A percentile compares a stretch with the other conserved stretches of the same genome.
These are phyloP conservation scores for Tetragonisca angustula DNA, from an alignment of 2,888 invertebrate genomes.

Conservation along the genomic window DNA sequence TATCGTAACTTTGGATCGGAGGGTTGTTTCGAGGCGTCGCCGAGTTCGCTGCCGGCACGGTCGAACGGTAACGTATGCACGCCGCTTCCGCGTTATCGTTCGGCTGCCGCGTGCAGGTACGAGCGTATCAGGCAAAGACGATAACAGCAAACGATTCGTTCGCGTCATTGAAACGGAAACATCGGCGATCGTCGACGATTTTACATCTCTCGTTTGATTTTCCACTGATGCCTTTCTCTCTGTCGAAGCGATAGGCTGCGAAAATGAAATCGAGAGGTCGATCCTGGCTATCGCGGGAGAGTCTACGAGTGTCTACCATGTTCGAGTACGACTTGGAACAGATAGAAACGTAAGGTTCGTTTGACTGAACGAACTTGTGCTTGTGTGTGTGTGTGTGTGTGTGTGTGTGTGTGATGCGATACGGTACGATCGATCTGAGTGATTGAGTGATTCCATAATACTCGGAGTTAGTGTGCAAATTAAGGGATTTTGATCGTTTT, in stretches of 20 bases:
- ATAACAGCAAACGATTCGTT: conserved; percentile 20
- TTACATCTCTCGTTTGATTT: background rate
- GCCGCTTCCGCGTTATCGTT: conserved; percentile 54
- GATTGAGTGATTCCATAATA: too few relatives aligned
- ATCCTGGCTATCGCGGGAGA: too few relatives aligned
- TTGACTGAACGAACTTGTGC: too few relatives aligned
- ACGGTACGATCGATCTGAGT: too few relatives aligned
- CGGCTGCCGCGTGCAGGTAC: conserved; percentile 16
- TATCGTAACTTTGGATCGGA: conserved; percentile 64
- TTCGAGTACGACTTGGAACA: too few relatives aligned
- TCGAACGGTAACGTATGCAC: conserved; percentile 68
- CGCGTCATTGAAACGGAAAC: conserved; percentile 41
- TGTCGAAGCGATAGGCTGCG: background rate
- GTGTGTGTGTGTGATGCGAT: too few relatives aligned
- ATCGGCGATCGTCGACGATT: background rate
- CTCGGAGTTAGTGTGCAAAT: too few relatives aligned
- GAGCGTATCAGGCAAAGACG: conserved; percentile 58
- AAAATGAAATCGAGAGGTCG: background rate
- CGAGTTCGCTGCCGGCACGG: conserved; percentile 27
- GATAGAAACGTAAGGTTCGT: too few relatives aligned
- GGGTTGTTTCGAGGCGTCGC: conserved; percentile 55
- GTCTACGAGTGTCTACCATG: too few relatives aligned
- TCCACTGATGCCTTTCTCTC: background rate
- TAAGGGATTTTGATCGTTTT: too few relatives aligned
- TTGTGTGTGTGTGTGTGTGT: too few relatives aligned